These are phyloP conservation scores for Sebastes ruberrimus DNA, from an alignment of 2,797 vertebrate species.

Conservation along the genomic window DNA sequence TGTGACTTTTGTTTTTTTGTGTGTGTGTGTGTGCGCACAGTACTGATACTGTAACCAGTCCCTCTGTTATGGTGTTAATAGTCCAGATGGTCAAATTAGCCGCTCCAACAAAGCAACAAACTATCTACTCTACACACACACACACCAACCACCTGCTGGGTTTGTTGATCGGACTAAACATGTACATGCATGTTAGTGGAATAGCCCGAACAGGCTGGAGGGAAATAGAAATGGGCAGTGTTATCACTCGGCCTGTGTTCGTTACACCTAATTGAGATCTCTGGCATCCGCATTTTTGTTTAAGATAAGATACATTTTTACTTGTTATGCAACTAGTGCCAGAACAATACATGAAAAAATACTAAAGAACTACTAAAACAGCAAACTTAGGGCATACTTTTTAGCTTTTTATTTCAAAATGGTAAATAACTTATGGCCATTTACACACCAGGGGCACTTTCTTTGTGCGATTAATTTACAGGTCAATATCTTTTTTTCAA, in stretches of 20 bases:
- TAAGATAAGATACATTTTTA: background rate
- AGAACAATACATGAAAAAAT: background rate
- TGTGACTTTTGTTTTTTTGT: background rate
- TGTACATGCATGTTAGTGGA: conserved; percentile 57
- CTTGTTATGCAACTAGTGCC: background rate
- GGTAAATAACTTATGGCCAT: background rate
- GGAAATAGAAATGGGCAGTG: conserved; percentile 22
- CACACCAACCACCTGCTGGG: conserved; percentile 69
- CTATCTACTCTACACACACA: conserved; percentile 60
- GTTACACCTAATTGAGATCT: conserved; percentile 22
- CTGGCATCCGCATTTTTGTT: conserved; percentile 6
- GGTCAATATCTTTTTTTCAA: too few species aligned
- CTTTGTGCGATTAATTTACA: too few species aligned
- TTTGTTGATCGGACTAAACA: conserved; percentile 65
- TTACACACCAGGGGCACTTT: too few species aligned
- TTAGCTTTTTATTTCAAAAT: background rate
- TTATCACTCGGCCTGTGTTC: conserved; percentile 8
- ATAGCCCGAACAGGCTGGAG: conserved; percentile 29
- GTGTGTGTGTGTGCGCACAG: conserved; percentile 12
- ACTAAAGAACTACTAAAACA: background rate
- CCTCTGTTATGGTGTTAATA: conserved; percentile 75
- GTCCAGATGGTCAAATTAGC: conserved; percentile 84
- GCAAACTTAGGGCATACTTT: background rate
- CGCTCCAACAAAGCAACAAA: conserved; percentile 84
- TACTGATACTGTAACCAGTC: conserved; percentile 71